These are phyloP conservation scores for Eonycteris spelaea DNA, from an alignment of 2,113 vertebrate species.

Conservation along the genomic window DNA sequence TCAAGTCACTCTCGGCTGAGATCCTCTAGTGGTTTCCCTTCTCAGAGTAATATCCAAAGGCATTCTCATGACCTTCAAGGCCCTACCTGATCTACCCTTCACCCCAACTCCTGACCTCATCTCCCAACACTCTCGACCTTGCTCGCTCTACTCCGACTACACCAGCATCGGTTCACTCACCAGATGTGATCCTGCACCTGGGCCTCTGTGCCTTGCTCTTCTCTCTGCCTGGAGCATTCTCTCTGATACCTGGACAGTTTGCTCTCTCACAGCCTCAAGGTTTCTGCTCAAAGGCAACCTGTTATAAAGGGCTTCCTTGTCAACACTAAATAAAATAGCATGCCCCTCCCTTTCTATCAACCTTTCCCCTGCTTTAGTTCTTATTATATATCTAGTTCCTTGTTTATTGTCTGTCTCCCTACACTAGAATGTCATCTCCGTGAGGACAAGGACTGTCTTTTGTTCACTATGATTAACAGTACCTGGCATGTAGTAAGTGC, in stretches of 20 bases:
- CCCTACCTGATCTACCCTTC: background rate
- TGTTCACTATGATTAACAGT: background rate
- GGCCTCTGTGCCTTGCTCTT: background rate
- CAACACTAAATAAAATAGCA: background rate
- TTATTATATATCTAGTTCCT: background rate
- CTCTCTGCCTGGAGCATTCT: background rate
- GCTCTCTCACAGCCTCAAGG: background rate
- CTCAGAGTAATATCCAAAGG: background rate
- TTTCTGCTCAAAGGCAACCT: background rate
- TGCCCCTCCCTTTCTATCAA: background rate
- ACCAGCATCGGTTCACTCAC: background rate
- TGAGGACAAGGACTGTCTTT: background rate
- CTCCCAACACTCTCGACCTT: background rate
- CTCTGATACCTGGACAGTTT: background rate
- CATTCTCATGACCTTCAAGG: background rate
- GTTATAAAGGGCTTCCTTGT: background rate
- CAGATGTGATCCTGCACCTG: background rate
- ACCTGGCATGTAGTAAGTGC: background rate
- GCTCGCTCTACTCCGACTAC: background rate
- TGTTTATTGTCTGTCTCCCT: background rate
- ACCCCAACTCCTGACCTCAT: background rate
- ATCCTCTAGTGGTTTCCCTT: background rate
- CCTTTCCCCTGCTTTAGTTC: background rate
- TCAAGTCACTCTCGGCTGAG: background rate
- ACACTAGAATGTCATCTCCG: background rate